These are phyloP conservation scores for Rhinella marina DNA, from an alignment of 2,797 vertebrate genomes.

Conservation along the genomic window DNA sequence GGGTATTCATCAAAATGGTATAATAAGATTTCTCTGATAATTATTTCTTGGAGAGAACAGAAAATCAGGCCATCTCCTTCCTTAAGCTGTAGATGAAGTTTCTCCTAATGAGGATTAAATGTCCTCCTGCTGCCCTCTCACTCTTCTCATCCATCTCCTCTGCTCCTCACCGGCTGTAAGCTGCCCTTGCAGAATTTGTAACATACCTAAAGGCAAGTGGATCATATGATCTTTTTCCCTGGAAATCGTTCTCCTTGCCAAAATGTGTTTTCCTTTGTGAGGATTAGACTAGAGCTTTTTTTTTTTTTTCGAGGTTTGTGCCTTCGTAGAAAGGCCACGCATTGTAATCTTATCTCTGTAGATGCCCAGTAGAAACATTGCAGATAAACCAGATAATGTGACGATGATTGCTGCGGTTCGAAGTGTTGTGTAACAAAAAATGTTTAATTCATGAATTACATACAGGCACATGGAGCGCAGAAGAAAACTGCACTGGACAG, in stretches of 20 bases:
- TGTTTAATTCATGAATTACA: not conserved
- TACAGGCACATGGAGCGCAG: too few species aligned
- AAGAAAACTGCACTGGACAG: not conserved
- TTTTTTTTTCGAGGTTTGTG: not conserved
- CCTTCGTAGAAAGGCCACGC: not conserved
- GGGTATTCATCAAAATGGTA: conserved; percentile 41
- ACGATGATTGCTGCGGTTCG: not conserved
- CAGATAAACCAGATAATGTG: not conserved
- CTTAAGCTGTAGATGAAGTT: conserved; percentile 37
- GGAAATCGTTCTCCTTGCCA: not conserved
- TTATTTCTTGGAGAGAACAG: conserved; percentile 40
- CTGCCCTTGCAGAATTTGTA: conserved; percentile 40
- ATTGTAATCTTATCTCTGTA: not conserved
- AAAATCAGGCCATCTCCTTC: conserved; percentile 33
- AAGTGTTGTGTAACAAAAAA: not conserved
- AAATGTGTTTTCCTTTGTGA: conserved; percentile 10
- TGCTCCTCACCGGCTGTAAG: conserved; percentile 14
- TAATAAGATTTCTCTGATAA: conserved; percentile 45
- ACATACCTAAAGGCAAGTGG: not conserved
- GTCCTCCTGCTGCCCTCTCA: conserved; percentile 39
- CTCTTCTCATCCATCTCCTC: conserved; percentile 48
- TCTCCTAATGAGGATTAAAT: conserved; percentile 60
- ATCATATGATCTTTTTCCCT: conserved; percentile 20
- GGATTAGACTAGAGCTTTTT: not conserved
- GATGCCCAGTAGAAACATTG: not conserved